phyloP scores from a whole-genome alignment of 2,113 vertebrate genomes.

The Phylloscopus whistleri region DNA sequence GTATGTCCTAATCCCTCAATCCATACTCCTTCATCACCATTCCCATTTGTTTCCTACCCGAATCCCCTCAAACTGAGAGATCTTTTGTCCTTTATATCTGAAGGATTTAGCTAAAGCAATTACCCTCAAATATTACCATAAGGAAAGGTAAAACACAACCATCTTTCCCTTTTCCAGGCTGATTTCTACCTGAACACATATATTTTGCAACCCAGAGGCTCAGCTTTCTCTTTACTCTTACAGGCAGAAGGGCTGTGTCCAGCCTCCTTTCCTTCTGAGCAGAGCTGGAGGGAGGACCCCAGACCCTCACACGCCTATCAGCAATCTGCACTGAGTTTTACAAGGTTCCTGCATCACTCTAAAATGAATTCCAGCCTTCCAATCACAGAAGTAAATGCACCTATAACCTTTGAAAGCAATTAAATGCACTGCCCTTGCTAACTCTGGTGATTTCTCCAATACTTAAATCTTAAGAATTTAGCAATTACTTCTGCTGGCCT shows the following conservation, averaged over 20 bases:
- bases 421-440: conserved; percentile 4
- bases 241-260: neutral
- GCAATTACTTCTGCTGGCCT: conserved; percentile 43
- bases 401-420: conserved; percentile 18
- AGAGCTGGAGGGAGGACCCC: neutral
- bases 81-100: neutral
- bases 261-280: neutral
- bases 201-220: neutral
- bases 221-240: neutral
- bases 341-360: neutral
- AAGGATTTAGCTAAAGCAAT: neutral
- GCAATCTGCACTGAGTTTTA: neutral
- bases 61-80: neutral
- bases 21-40: neutral
- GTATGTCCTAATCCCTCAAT: neutral
- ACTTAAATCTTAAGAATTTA: conserved; percentile 4
- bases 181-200: neutral
- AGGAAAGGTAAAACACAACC: neutral
- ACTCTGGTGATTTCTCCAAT: neutral
- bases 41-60: neutral
- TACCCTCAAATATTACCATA: neutral
- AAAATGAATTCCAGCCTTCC: neutral
- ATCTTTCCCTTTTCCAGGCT: neutral
- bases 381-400: neutral
- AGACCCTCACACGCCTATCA: neutral